Percentiles rank a stretch among this genome's conserved stretches.
Evolutionary conservation across 2,888 invertebrate genomes (phyloP).

Genomic region (Metellina segmentata): DNA sequence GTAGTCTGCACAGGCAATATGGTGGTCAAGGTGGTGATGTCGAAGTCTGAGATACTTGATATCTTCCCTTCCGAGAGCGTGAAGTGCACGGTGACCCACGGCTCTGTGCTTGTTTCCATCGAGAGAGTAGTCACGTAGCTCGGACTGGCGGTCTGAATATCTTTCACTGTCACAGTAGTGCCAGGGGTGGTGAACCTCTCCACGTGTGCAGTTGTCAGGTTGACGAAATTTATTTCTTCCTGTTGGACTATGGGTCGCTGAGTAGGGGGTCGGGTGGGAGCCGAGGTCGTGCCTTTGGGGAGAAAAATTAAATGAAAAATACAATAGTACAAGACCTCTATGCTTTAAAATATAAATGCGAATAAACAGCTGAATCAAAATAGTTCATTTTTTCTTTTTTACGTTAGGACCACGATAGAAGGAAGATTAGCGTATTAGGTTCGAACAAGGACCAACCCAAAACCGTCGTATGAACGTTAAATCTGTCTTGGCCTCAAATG

Average conservation of each 20-base stretch:
- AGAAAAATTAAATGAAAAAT: not conserved
- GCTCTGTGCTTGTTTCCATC: not conserved
- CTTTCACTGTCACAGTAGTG: slow-evolving; percentile 29
- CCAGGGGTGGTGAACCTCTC: slow-evolving; percentile 47
- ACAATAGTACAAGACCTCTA: too few relatives aligned
- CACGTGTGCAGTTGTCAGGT: slow-evolving; percentile 52
- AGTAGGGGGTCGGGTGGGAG: slow-evolving; percentile 19
- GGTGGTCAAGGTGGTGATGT: slow-evolving; percentile 14
- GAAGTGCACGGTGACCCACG: slow-evolving; percentile 35
- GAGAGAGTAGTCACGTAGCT: not conserved
- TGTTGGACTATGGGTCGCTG: slow-evolving; percentile 10
- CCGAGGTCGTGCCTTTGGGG: slow-evolving; percentile 33
- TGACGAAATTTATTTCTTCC: slow-evolving; percentile 48
- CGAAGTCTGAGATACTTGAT: slow-evolving; percentile 49
- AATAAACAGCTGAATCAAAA: too few relatives aligned
- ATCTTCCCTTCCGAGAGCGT: slow-evolving; percentile 18
- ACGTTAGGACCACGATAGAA: too few relatives aligned
- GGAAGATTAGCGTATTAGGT: too few relatives aligned
- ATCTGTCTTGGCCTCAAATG: too few relatives aligned
- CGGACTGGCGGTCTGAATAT: not conserved
- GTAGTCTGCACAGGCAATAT: slow-evolving; percentile 31
- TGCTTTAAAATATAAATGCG: too few relatives aligned
- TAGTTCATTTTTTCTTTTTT: too few relatives aligned
- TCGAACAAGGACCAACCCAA: too few relatives aligned
- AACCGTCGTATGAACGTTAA: too few relatives aligned